Evolutionary conservation across 2,113 vertebrate genomes (phyloP).

Genomic region (Orthonyx spaldingii): DNA sequence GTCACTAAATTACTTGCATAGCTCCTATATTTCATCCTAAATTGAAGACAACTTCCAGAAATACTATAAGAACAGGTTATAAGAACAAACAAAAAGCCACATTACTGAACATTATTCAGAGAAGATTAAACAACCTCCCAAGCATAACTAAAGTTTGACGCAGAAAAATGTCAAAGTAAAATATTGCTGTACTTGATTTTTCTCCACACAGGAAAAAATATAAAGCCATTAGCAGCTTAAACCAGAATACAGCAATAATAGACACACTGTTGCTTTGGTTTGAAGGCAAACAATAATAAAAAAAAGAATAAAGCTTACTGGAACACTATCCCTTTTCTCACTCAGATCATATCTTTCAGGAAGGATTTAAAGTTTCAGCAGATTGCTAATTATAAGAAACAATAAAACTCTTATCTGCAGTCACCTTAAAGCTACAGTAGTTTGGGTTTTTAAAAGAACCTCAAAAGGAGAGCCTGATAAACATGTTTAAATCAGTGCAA

Average conservation of each 20-base stretch:
- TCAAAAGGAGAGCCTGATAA: not conserved
- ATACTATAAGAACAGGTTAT: not conserved
- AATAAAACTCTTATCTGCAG: constrained; percentile 10
- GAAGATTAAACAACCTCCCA: constrained; percentile 17
- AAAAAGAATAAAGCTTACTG: not conserved
- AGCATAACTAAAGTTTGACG: constrained; percentile 51
- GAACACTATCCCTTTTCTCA: not conserved
- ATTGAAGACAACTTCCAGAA: constrained; percentile 35
- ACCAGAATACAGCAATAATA: not conserved
- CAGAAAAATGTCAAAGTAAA: constrained; percentile 38
- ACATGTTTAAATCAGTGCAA: not conserved
- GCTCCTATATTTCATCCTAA: constrained; percentile 6
- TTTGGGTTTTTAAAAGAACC: not conserved
- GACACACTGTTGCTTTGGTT: not conserved
- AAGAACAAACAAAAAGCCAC: not conserved
- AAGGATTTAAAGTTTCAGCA: constrained; percentile 51
- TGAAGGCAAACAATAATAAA: not conserved
- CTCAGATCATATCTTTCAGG: not conserved
- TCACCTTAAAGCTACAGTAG: constrained; percentile 34
- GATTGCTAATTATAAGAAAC: constrained; percentile 32
- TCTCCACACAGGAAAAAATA: not conserved
- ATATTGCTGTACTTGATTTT: constrained; percentile 39
- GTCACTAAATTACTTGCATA: constrained; percentile 35
- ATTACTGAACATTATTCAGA: not conserved
- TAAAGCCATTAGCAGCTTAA: constrained; percentile 31